These are phyloP conservation scores for Aporophyla lueneburgensis DNA, from an alignment of 2,888 invertebrate species.

Conservation along the genomic window DNA sequence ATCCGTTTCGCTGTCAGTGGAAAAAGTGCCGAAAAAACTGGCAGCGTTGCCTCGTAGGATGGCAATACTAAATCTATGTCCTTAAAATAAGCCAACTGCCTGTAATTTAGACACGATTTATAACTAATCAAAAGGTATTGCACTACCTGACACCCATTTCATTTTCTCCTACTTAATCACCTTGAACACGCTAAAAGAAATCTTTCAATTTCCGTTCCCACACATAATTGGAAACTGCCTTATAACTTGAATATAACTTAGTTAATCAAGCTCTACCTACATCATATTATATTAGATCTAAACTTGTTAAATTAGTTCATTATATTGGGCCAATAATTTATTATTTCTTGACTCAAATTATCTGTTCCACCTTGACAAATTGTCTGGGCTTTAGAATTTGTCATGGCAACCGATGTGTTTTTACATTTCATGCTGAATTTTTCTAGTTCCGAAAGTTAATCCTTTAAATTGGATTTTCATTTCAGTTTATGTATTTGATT, in stretches of 20 bases:
- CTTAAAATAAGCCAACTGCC: no score
- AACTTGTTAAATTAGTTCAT: constrained; percentile 41
- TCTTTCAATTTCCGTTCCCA: constrained; percentile 35
- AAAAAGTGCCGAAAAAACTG: no score
- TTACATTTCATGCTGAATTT: no score
- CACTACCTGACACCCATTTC: neutral
- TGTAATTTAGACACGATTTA: neutral
- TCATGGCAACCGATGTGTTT: neutral
- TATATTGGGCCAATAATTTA: constrained; percentile 45
- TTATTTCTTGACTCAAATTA: constrained; percentile 22
- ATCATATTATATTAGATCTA: neutral
- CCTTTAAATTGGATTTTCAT: neutral
- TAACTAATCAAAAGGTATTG: neutral
- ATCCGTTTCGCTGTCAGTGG: no score
- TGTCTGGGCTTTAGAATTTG: neutral
- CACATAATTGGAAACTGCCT: constrained; percentile 22
- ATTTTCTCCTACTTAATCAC: neutral
- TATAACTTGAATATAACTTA: constrained; percentile 5
- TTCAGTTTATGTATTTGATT: neutral
- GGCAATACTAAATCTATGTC: no score
- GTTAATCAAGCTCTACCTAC: constrained; percentile 31
- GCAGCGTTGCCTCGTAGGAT: no score
- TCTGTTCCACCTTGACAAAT: constrained; percentile 38
- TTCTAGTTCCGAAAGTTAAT: neutral
- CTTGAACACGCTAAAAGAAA: constrained; percentile 9